phyloP scores from a whole-genome alignment of 2,888 invertebrate genomes.

The Nematopogon swammerdamellus region DNA sequence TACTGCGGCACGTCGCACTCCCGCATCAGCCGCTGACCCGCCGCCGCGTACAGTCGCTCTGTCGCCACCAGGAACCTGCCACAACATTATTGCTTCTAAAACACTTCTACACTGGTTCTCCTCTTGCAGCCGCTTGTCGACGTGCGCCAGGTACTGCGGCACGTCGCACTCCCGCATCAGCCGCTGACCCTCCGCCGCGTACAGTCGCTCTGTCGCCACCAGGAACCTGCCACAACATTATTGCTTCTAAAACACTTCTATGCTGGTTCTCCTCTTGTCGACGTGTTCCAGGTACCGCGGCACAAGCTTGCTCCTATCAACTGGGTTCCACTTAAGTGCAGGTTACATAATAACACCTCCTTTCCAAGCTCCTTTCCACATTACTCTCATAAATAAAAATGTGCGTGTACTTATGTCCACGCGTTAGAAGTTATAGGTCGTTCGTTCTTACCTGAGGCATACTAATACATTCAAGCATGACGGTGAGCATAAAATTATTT shows the following conservation, averaged over 20 bases:
- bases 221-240: conserved; percentile 65
- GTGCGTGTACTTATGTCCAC: too few relatives aligned
- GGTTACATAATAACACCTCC: too few relatives aligned
- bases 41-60: conserved; percentile 88
- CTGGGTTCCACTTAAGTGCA: too few relatives aligned
- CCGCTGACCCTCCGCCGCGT: conserved; percentile 90
- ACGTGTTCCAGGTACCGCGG: conserved; percentile 94
- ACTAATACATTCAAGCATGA: too few relatives aligned
- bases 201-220: conserved; percentile 88
- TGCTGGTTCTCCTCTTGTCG: conserved; percentile 96
- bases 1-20: conserved; percentile 94
- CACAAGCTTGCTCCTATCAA: too few relatives aligned
- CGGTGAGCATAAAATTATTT: too few relatives aligned
- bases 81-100: conserved; percentile 2
- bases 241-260: too few relatives aligned
- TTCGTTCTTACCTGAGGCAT: too few relatives aligned
- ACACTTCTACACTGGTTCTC: conserved; percentile 93
- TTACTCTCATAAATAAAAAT: too few relatives aligned
- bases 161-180: conserved; percentile 93
- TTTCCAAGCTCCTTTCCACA: too few relatives aligned
- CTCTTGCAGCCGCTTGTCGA: conserved; percentile 91
- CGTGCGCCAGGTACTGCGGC: conserved; percentile 91
- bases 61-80: conserved; percentile 87
- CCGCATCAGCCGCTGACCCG: conserved; percentile 91
- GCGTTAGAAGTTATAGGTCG: too few relatives aligned